These are phyloP conservation scores for Apis dorsata DNA, from an alignment of 1,140 invertebrate genomes.

Conservation along the genomic window DNA sequence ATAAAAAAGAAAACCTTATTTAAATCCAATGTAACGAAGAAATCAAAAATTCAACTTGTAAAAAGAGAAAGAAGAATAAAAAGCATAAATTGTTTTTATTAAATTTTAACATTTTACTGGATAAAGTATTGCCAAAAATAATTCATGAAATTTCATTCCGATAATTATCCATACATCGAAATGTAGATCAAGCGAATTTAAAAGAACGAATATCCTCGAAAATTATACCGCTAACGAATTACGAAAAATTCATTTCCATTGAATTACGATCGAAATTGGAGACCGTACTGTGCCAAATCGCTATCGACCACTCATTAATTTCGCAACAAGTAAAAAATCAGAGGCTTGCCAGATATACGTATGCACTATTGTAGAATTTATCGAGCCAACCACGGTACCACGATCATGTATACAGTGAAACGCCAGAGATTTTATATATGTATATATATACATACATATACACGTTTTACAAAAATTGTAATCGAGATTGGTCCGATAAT, in stretches of 20 bases:
- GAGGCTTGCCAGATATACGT: background rate
- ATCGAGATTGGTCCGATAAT: conserved; percentile 15
- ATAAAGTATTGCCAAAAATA: background rate
- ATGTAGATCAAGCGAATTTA: background rate
- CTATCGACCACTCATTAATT: conserved; percentile 46
- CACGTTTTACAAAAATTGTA: conserved; percentile 24
- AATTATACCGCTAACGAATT: background rate
- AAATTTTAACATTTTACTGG: background rate
- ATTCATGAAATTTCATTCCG: background rate
- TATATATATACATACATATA: background rate
- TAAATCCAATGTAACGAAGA: background rate
- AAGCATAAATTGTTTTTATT: background rate
- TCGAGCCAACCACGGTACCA: background rate
- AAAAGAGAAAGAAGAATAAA: background rate
- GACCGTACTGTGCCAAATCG: conserved; percentile 24
- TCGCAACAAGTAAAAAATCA: conserved; percentile 51
- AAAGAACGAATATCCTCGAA: background rate
- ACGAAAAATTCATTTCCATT: background rate
- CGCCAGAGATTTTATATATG: background rate
- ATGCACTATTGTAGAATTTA: conserved; percentile 15
- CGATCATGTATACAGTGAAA: background rate
- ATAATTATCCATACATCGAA: background rate
- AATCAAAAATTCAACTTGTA: background rate
- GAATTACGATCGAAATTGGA: background rate
- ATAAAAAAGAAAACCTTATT: too few species aligned